Percentiles rank a stretch among this genome's conserved stretches.
Evolutionary conservation across 92 coral and sea anemone genomes (phyloP).

Genomic region (Chrysogorgia sp.): DNA sequence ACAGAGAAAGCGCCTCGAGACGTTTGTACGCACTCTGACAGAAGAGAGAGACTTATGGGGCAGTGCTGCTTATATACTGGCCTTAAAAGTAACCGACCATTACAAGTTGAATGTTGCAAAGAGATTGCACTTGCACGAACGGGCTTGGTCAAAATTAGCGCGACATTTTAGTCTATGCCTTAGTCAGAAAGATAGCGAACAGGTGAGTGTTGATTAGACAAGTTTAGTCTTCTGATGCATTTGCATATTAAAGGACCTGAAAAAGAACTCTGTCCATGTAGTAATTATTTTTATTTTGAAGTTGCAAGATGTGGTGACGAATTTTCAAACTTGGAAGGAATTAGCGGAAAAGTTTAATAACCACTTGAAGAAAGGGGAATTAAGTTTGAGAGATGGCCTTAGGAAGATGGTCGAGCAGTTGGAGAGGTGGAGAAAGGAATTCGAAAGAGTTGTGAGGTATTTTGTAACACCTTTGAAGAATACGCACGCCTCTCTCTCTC

Average conservation of each 20-base stretch:
- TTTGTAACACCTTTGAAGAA: not conserved
- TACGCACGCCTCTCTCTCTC: too few species aligned
- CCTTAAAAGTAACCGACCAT: slow-evolving; percentile 89
- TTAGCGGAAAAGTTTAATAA: slow-evolving; percentile 84
- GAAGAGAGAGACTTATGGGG: slow-evolving; percentile 98
- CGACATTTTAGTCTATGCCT: slow-evolving; percentile 88
- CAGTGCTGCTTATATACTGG: slow-evolving; percentile 90
- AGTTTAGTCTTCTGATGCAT: too few species aligned
- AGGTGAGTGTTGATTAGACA: slow-evolving; percentile 62
- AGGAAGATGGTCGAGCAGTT: slow-evolving; percentile 67
- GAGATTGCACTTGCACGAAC: slow-evolving; percentile 87
- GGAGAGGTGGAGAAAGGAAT: slow-evolving; percentile 79
- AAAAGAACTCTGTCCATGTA: too few species aligned
- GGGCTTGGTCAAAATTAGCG: slow-evolving; percentile 97
- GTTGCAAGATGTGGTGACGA: slow-evolving; percentile 80
- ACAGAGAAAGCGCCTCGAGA: slow-evolving; percentile 88
- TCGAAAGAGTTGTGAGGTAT: slow-evolving; percentile 89
- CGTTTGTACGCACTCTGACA: slow-evolving; percentile 75
- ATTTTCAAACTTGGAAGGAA: slow-evolving; percentile 88
- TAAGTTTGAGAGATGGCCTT: slow-evolving; percentile 50
- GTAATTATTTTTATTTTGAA: slow-evolving; percentile 45
- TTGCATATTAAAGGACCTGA: too few species aligned
- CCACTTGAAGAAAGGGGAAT: slow-evolving; percentile 37
- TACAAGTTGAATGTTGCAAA: slow-evolving; percentile 91
- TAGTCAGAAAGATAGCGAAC: slow-evolving; percentile 89